Conservation (phyloP, 2,113 vertebrate genomes). For the Canis aureus region DNA sequence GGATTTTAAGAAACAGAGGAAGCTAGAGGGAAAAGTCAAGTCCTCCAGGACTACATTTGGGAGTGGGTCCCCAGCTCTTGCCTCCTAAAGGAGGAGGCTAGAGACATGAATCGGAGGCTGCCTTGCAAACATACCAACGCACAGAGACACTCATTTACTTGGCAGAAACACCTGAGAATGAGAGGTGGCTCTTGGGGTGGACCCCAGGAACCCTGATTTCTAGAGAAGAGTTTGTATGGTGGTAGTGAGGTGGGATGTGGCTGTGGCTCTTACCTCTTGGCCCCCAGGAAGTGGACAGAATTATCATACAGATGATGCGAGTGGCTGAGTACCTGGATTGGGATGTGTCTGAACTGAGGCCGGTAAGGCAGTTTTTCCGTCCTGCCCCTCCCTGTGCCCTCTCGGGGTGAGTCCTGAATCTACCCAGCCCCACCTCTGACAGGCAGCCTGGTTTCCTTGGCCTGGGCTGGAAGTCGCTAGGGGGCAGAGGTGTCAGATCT, state of each 20-base stretch:
- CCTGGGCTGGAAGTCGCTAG: neutral
- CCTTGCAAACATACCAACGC: neutral
- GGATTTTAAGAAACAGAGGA: constrained; percentile 52
- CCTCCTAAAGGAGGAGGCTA: neutral
- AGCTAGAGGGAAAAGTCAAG: neutral
- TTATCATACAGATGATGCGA: constrained; percentile 95
- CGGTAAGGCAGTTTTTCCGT: constrained; percentile 86
- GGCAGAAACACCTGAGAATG: constrained; percentile 30
- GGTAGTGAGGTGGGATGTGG: neutral
- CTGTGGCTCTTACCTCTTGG: constrained; percentile 50
- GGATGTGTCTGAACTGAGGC: constrained; percentile 94
- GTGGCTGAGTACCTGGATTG: constrained; percentile 94
- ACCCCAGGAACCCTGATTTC: neutral
- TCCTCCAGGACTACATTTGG: constrained; percentile 16
- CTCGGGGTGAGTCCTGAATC: neutral
- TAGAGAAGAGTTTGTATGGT: neutral
- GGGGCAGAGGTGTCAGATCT: neutral
- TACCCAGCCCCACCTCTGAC: neutral
- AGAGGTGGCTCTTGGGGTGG: constrained; percentile 9
- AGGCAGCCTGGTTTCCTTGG: neutral
- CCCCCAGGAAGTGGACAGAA: constrained; percentile 93
- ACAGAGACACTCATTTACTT: neutral
- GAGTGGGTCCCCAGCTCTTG: constrained; percentile 50
- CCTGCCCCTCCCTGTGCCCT: neutral
- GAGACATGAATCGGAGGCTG: neutral